A percentile compares a stretch with the other conserved stretches of the same genome.
These are phyloP conservation scores for Metaphire vulgaris DNA, from an alignment of 1,140 invertebrate species.

Conservation along the genomic window DNA sequence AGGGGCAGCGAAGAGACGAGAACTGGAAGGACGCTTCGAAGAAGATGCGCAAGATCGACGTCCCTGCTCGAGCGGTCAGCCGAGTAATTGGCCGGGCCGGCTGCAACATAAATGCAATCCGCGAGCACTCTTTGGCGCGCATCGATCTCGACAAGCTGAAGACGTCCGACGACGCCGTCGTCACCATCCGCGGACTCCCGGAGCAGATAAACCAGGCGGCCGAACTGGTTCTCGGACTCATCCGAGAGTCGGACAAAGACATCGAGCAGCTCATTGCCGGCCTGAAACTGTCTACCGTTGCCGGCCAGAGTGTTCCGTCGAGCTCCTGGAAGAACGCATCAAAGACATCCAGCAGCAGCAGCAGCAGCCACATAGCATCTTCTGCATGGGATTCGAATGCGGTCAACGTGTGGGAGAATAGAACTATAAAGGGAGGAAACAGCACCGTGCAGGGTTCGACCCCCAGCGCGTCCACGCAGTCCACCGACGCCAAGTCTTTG, in stretches of 20 bases:
- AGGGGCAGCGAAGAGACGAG: constrained; percentile 70
- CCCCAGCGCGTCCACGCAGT: neutral
- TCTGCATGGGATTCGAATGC: constrained; percentile 10
- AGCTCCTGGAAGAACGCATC: neutral
- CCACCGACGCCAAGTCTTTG: neutral
- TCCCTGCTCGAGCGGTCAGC: constrained; percentile 87
- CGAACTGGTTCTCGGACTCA: constrained; percentile 72
- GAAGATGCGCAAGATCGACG: constrained; percentile 56
- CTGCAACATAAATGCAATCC: constrained; percentile 93
- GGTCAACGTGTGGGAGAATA: constrained; percentile 17
- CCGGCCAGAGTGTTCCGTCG: neutral
- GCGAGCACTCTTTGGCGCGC: constrained; percentile 88
- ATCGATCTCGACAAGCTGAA: constrained; percentile 98
- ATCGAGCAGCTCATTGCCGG: constrained; percentile 72
- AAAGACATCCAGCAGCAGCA: neutral
- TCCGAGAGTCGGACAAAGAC: constrained; percentile 88
- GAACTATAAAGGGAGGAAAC: constrained; percentile 5
- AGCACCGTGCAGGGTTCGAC: neutral
- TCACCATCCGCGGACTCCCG: constrained; percentile 85
- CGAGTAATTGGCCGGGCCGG: constrained; percentile 90
- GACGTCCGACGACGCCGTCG: constrained; percentile 80
- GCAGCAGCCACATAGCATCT: no score
- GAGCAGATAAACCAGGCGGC: constrained; percentile 86
- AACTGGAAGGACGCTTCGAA: constrained; percentile 94
- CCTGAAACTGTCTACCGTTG: constrained; percentile 48